These are phyloP conservation scores for Tonatia bakeri DNA, from an alignment of 2,113 vertebrate genomes.

Conservation along the genomic window DNA sequence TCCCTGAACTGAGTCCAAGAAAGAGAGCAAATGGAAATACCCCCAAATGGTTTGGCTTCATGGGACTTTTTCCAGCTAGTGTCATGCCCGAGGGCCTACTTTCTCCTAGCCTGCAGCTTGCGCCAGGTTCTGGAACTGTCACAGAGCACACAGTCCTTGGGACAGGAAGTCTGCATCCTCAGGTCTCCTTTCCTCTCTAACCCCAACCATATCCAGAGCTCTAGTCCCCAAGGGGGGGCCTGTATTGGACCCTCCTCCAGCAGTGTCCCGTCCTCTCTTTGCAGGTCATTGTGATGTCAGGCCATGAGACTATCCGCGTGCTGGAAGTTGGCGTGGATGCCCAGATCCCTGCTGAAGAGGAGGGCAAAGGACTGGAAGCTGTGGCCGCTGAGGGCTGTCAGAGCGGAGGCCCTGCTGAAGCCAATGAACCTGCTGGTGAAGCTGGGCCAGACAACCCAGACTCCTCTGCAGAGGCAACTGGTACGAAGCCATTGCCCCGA, in stretches of 20 bases:
- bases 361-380: conserved; percentile 76
- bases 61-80: background rate
- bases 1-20: background rate
- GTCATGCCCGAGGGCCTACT: background rate
- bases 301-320: conserved; percentile 95
- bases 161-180: background rate
- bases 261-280: background rate
- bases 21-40: background rate
- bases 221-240: background rate
- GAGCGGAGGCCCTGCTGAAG: conserved; percentile 35
- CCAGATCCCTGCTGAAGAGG: conserved; percentile 79
- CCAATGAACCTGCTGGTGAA: conserved; percentile 35
- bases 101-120: background rate
- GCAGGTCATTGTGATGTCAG: conserved; percentile 97
- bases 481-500: conserved; percentile 62
- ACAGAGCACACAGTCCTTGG: background rate
- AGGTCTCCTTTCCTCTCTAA: background rate
- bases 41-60: background rate
- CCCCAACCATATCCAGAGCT: background rate
- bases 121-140: background rate
- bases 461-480: conserved; percentile 61
- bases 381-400: conserved; percentile 58
- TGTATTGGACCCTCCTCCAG: background rate
- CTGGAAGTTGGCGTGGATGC: conserved; percentile 93
- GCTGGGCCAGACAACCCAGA: conserved; percentile 48